Base-by-base conservation (phyloP, 92 coral and sea anemone genomes). In the Galaxea fascicularis region DNA sequence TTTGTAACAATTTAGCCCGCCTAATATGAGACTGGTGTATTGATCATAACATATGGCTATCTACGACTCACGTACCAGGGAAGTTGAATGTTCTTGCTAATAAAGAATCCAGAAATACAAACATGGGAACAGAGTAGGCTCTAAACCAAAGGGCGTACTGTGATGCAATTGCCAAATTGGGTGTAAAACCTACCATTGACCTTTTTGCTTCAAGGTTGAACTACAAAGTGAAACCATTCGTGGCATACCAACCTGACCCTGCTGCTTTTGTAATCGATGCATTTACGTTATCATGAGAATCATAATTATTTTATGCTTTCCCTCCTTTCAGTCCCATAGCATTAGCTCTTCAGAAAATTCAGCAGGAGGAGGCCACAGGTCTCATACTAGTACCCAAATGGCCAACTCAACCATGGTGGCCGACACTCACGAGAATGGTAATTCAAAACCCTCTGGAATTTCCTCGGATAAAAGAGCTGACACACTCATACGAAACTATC, bases 351-450 rank as follows among this genome's bases (percentile, higher is more conserved):
- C 85, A 65, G 39, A 80, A 80, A 49, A 80, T 65, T 65, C 76
- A 35, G 26, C 44, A 85, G 89, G 84, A 85, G 67, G 51, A 57
- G 28, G 78, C 87, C n/a, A 82, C 83, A 67, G 90, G 93, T 35
- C 63, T 90, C 18, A 31, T 90, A 10, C 30, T 82, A 15, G 74
- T 88, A 60, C 87, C 88, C 20, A 74, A 81, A 47, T 75, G 91
- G 90, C 83, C 87, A 22, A 86, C 90, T 26, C 86, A 89, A 35
- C 75, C 93, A n/a, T 85, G 90, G 93, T 89, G 90, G 90, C 91
- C 88, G 47, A n/a, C 29, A 20, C 65, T 41, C 16, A 90, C 86
- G 93, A 71, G 80, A 60, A 74, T 79, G 86, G 77, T 85, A 15
- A 59, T 89, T 28, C 86, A 89, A 63, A 44, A 25, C 22, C 93